Evolutionary conservation across 2,113 vertebrate species (phyloP).

Genomic region (Macaca mulatta): DNA sequence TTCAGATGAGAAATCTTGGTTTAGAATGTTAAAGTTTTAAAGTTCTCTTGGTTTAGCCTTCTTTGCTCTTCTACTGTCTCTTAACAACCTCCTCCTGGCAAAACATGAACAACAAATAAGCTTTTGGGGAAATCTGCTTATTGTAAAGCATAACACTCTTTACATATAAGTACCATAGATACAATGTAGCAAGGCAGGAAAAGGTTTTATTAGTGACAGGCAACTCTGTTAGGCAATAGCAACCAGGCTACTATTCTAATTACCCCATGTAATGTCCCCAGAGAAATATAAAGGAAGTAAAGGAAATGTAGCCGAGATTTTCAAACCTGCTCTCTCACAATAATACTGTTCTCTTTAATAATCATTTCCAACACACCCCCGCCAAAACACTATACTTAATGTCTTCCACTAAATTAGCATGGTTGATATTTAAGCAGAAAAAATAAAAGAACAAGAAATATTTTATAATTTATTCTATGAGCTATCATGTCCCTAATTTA

Average conservation of each 20-base stretch:
- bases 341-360: conserved; percentile 8
- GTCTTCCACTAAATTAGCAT: conserved; percentile 3
- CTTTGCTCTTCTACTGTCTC: background rate
- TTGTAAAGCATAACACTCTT: background rate
- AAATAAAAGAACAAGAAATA: conserved; percentile 35
- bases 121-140: background rate
- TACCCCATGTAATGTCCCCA: background rate
- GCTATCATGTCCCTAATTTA: conserved; percentile 59
- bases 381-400: background rate
- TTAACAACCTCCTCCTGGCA: background rate
- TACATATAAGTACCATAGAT: background rate
- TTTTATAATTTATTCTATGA: conserved; percentile 43
- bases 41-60: background rate
- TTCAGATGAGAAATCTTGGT: background rate
- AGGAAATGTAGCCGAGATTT: background rate
- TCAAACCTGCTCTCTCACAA: background rate
- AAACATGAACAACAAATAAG: background rate
- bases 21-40: background rate
- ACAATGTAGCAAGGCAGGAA: background rate
- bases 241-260: background rate
- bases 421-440: conserved; percentile 61
- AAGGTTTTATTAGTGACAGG: conserved; percentile 7
- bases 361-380: background rate
- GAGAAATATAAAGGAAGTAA: background rate
- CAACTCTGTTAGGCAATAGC: background rate